Evolutionary conservation across 2,888 invertebrate genomes (phyloP), one percentile per base, ranked within the genome.

Genomic region (Drosophila phalerata): DNA sequence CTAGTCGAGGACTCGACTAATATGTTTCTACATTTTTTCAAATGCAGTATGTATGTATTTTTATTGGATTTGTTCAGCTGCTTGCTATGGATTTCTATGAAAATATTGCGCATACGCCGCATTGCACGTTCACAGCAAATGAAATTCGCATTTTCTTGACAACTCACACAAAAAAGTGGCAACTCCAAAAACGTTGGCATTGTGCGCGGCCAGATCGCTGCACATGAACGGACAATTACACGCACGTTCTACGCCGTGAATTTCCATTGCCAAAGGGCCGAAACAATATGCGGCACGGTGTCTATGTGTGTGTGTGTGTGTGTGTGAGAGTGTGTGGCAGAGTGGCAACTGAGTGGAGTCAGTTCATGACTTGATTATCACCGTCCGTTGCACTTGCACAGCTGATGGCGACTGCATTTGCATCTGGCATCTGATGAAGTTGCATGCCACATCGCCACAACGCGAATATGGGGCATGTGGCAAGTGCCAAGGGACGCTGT

Each of bases 341-440:
- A 30, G 49, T 42, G 48, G 49, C 57, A 55, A 42, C 30, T 42
- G 53, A 42, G 42, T 52, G 19, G 34, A 69, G 60, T 51, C 70
- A 72, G 68, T 65, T 78, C 88, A 78, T 80, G 86, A 88, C 86
- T 88, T 84, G 83, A 84, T 88, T 88, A 84, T 85, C 82, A 72
- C 51, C 81, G 86, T 68, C 72, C 69, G 83, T 66, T 84, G 88
- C 75, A 73, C 88, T 74, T 68, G 77, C 82, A 66, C 83, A 76
- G 71, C 79, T 73, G 85, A 79, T 85, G 88, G 69, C 81, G 63
- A 77, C 77, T 69, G 62, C 76, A 83, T 83, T 75, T 76, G 82
- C 82, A 79, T 81, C 66, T 81, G 85, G 73, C 86, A 77, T 32
- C 74, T 84, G 88, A 85, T 81, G 79, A 71, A 74, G 78, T 68